phyloP scores from a whole-genome alignment of 2,797 vertebrate genomes.

The Vespertilio murinus region DNA sequence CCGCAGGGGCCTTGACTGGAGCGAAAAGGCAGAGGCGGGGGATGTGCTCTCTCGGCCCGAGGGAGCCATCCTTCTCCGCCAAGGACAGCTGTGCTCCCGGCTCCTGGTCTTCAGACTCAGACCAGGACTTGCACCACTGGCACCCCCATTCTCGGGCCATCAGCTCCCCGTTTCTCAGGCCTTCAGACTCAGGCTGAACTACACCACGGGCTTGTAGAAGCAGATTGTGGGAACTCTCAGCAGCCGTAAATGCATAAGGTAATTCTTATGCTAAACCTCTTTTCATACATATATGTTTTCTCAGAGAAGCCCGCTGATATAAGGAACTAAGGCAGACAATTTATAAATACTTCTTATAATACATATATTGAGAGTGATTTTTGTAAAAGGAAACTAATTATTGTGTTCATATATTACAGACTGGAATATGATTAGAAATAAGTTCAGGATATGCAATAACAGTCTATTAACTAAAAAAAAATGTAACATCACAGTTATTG shows the following conservation, averaged over 20 bases:
- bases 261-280: background rate
- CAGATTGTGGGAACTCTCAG: background rate
- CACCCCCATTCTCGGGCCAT: background rate
- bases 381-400: slow-evolving; percentile 13
- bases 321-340: background rate
- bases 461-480: slow-evolving; percentile 27
- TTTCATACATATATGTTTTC: background rate
- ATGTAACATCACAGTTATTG: background rate
- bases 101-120: background rate
- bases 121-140: background rate
- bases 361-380: background rate
- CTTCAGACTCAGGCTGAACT: background rate
- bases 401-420: background rate
- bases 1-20: background rate
- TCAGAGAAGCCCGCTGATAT: background rate
- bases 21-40: no score
- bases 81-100: background rate
- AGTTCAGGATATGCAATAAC: background rate
- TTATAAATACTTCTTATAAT: background rate
- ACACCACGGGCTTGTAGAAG: background rate
- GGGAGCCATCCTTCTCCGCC: background rate
- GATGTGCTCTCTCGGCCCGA: background rate
- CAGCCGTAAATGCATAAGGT: background rate
- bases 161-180: background rate
- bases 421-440: slow-evolving; percentile 27